Percentiles rank a stretch among this genome's conserved stretches.
Evolutionary conservation across 2,888 invertebrate genomes (phyloP).

Genomic region (Penaeus monodon): DNA sequence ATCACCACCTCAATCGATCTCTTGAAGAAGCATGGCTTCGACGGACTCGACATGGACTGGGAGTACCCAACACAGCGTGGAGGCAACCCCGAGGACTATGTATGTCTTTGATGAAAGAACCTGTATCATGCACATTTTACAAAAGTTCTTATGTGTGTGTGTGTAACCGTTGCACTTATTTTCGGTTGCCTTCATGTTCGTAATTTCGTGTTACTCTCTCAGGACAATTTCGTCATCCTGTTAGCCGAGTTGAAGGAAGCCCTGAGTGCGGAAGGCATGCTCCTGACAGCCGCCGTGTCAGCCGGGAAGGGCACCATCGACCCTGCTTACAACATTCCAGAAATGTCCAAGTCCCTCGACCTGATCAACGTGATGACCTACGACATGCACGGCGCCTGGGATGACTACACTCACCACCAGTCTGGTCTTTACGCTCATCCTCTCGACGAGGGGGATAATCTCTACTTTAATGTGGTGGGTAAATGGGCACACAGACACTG

Average conservation of each 20-base stretch:
- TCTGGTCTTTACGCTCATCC: constrained; percentile 75
- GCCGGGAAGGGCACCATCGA: constrained; percentile 71
- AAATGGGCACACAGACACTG: neutral
- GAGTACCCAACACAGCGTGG: constrained; percentile 78
- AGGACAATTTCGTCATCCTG: constrained; percentile 72
- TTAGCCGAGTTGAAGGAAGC: constrained; percentile 74
- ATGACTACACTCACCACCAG: constrained; percentile 77
- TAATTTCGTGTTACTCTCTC: neutral
- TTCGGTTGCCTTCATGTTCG: neutral
- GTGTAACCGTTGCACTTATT: too few relatives aligned
- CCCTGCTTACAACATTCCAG: constrained; percentile 76
- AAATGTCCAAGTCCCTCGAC: constrained; percentile 74
- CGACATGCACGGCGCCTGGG: constrained; percentile 81
- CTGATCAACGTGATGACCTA: constrained; percentile 82
- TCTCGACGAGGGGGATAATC: constrained; percentile 67
- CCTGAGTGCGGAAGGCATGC: constrained; percentile 73
- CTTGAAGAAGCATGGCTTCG: constrained; percentile 81
- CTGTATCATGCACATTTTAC: too few relatives aligned
- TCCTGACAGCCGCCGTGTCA: constrained; percentile 77
- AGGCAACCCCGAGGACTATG: constrained; percentile 80
- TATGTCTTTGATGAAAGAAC: constrained; percentile 1
- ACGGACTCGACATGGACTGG: constrained; percentile 80
- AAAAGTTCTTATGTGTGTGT: too few relatives aligned
- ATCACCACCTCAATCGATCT: constrained; percentile 80
- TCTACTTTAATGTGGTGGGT: constrained; percentile 71